Evolutionary conservation across 2,113 vertebrate species (phyloP).

Genomic region (Syrmaticus mikado): DNA sequence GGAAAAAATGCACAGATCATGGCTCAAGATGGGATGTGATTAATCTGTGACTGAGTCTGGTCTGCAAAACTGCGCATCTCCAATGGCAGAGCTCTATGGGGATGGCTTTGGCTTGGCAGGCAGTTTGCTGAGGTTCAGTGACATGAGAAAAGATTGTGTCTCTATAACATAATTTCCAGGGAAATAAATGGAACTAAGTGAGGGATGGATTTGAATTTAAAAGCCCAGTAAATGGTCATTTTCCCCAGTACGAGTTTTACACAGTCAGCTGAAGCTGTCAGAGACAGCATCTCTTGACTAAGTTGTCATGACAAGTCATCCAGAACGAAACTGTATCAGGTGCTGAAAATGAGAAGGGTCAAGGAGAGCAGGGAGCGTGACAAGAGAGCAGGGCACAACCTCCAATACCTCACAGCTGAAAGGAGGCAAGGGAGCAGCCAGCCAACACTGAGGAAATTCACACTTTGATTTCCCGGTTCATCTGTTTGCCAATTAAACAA

Average conservation of each 20-base stretch:
- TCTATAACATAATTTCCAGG: not conserved
- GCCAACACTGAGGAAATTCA: not conserved
- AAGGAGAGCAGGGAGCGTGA: not conserved
- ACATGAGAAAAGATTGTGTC: not conserved
- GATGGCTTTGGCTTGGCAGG: not conserved
- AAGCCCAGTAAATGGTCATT: not conserved
- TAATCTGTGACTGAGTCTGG: not conserved
- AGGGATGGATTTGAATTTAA: not conserved
- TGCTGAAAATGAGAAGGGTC: not conserved
- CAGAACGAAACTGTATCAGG: not conserved
- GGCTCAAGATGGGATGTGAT: accelerated
- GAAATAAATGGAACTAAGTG: not conserved
- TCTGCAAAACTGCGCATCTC: not conserved
- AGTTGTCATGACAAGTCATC: not conserved
- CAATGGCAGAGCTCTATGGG: not conserved
- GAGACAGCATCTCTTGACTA: not conserved
- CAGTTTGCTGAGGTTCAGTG: not conserved
- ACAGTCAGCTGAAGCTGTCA: not conserved
- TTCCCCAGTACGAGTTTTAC: not conserved
- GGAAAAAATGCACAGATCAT: not conserved
- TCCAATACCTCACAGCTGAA: not conserved
- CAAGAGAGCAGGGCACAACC: not conserved
- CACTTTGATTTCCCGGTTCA: not conserved
- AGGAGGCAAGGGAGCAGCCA: not conserved
- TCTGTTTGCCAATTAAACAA: not conserved